Base-by-base conservation (phyloP, 2,888 invertebrate species). In the Volucella zonaria region DNA sequence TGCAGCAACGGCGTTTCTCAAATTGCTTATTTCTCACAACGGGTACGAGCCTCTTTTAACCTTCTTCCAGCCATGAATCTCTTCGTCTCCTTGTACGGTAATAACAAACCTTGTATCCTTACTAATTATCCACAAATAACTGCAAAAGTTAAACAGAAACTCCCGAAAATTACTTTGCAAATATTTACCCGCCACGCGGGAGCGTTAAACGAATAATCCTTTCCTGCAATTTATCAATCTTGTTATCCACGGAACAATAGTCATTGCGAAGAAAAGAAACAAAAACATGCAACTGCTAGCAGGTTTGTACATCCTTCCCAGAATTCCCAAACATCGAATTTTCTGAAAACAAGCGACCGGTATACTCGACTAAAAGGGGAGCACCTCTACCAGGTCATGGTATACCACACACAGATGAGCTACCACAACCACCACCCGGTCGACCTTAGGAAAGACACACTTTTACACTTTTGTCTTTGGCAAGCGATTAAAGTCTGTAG, bases 401-500 rank as follows among this genome's bases (percentile, higher is more conserved):
- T 61, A 45, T 66, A 66, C 76, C 70, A 58, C 59, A 70, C 58
- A 49, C 18, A 11, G 10, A 49, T 52, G 66, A 74, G 31, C 61
- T 12, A 23, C 12, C 49, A 4, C 47, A 14, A 8, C 9, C 11
- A 1, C 42, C 18, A 18, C 18, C 15, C 15, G 14, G n/a, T 61
- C 42, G 54, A 80, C 56, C 81, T 81, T 76, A 81, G 76, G 77
- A 81, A 76, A 77, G 81, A 81, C 85, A 85, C 85, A 80, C 81
- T 85, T 85, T 85, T 85, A 31, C 31, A 31, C 31, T 31, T 31
- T 31, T 31, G 81, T 85, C 76, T 81, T 73, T 64, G 76, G 81
- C 61, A 77, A 85, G 61, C 85, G 81, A 81, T 85, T 85, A 85
- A 77, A 81, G 85, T 81, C 62, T 67, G 73, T 76, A 81, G 85